A percentile compares a stretch with the other conserved stretches of the same genome.
These are phyloP conservation scores for Limenitis camilla DNA, from an alignment of 2,888 invertebrate species.

Conservation along the genomic window DNA sequence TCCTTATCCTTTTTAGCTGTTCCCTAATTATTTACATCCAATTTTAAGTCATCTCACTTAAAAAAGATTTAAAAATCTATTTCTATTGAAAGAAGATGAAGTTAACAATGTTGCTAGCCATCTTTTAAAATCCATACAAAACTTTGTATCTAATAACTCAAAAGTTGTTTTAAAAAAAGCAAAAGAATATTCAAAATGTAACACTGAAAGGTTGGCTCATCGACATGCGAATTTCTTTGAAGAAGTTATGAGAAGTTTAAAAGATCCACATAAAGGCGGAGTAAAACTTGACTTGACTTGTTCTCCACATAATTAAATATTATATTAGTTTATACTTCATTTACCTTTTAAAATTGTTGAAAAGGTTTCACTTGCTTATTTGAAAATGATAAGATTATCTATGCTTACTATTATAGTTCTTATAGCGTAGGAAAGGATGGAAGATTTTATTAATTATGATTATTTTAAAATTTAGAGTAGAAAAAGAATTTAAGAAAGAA, in stretches of 20 bases:
- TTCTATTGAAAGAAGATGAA: background rate
- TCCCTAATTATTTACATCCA: no score
- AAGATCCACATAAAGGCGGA: conserved; percentile 16
- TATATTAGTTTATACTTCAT: background rate
- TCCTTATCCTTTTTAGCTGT: background rate
- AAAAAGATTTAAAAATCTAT: background rate
- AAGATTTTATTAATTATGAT: no score
- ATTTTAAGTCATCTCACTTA: no score
- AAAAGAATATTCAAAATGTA: conserved; percentile 7
- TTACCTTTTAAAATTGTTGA: background rate
- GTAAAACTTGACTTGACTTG: background rate
- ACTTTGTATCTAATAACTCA: background rate
- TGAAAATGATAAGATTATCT: no score
- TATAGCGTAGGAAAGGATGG: no score
- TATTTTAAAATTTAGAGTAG: no score
- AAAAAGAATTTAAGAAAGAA: no score
- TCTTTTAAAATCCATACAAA: background rate
- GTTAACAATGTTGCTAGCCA: no score
- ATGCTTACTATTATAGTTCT: no score
- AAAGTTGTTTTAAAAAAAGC: conserved; percentile 6
- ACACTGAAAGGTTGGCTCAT: conserved; percentile 5
- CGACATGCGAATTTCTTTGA: conserved; percentile 15
- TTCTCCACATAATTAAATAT: conserved; percentile 1
- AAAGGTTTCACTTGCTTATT: background rate
- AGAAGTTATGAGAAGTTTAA: conserved; percentile 21